Conservation (phyloP, 2,797 vertebrate species). For the Poeciliopsis gracilis region DNA sequence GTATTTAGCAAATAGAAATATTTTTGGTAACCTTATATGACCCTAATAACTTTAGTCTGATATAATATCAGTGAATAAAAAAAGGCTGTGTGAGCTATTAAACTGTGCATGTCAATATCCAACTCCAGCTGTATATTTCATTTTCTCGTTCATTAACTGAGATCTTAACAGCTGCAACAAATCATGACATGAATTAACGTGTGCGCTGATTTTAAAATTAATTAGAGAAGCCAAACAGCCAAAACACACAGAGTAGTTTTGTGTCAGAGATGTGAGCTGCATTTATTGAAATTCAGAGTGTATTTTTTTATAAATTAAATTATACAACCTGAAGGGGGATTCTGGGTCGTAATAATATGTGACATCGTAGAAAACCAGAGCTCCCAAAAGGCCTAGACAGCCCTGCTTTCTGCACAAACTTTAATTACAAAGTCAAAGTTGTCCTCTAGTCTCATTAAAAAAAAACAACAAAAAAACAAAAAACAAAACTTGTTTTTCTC, state of each 20-base stretch:
- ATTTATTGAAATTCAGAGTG: slow-evolving; percentile 50
- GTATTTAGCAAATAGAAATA: not conserved
- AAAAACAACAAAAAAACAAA: slow-evolving; percentile 13
- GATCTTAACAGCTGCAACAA: not conserved
- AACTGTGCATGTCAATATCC: not conserved
- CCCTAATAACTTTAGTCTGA: not conserved
- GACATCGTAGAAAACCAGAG: slow-evolving; percentile 62
- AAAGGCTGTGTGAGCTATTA: not conserved
- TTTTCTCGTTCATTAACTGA: not conserved
- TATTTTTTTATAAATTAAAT: slow-evolving; percentile 60
- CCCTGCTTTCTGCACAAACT: slow-evolving; percentile 46
- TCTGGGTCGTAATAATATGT: slow-evolving; percentile 54
- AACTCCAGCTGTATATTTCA: not conserved
- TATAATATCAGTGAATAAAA: not conserved
- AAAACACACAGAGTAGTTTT: slow-evolving; percentile 12
- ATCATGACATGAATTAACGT: not conserved
- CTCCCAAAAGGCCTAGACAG: slow-evolving; percentile 53
- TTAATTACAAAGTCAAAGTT: slow-evolving; percentile 73
- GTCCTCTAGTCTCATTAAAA: slow-evolving; percentile 38
- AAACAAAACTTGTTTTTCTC: slow-evolving; percentile 58
- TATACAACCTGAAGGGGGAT: slow-evolving; percentile 53
- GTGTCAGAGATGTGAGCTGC: slow-evolving; percentile 43
- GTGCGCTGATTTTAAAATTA: not conserved
- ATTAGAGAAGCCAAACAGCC: slow-evolving; percentile 6
- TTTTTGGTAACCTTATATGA: not conserved